phyloP scores from a whole-genome alignment of 1,140 invertebrate genomes.

The Odontomachus brunneus region DNA sequence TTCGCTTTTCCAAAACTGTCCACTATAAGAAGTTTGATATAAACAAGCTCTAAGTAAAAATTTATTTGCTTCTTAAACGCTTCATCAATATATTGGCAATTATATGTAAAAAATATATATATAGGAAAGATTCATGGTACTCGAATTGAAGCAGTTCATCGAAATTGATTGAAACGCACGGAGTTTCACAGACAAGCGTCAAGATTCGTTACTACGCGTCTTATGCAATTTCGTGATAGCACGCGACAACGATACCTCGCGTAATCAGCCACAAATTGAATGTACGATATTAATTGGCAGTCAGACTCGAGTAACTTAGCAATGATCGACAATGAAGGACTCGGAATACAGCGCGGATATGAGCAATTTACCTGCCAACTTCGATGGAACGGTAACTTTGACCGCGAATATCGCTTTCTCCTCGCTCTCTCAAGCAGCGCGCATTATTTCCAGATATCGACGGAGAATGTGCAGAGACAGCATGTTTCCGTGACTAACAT shows the following conservation, averaged over 20 bases:
- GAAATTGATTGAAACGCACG: constrained; percentile 3
- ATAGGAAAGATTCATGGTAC: background rate
- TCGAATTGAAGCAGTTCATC: background rate
- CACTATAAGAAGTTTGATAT: no score
- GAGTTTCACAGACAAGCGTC: background rate
- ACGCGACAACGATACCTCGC: background rate
- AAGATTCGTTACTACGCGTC: background rate
- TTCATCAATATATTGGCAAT: background rate
- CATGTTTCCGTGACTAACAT: background rate
- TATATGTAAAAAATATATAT: background rate
- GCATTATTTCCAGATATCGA: constrained; percentile 5
- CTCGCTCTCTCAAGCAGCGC: background rate
- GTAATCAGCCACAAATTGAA: background rate
- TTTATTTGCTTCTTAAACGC: no score
- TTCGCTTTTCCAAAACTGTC: no score
- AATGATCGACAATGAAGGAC: background rate
- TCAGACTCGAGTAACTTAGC: background rate
- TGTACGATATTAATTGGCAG: background rate
- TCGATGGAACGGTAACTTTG: constrained; percentile 2
- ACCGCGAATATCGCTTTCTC: background rate
- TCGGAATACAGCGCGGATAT: background rate
- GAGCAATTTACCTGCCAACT: background rate
- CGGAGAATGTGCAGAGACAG: background rate
- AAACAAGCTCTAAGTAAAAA: no score
- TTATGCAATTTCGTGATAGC: background rate